A percentile compares a stretch with the other conserved stretches of the same genome.
phyloP scores from a whole-genome alignment of 2,888 invertebrate species.

The Arctia plantaginis region DNA sequence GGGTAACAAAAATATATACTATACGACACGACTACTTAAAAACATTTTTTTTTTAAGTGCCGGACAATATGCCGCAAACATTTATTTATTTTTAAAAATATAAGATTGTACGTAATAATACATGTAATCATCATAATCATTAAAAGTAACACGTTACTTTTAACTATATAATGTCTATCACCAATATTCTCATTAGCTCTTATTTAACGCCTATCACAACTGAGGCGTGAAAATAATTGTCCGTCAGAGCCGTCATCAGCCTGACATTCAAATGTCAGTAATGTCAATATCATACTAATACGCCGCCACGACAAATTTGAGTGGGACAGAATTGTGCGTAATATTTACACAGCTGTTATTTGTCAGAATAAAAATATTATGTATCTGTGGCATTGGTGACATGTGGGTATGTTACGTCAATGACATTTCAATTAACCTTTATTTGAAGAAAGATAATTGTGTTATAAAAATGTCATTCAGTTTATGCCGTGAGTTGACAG shows the following conservation, averaged over 20 bases:
- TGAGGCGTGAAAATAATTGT: constrained; percentile 38
- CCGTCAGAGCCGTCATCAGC: constrained; percentile 34
- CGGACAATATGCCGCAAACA: no score
- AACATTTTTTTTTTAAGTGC: no score
- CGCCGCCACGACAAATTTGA: constrained; percentile 24
- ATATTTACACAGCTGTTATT: constrained; percentile 21
- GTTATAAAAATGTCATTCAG: constrained; percentile 8
- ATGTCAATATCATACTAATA: constrained; percentile 48
- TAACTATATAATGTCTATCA: background rate
- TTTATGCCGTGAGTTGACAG: background rate
- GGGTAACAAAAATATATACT: no score
- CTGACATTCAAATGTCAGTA: constrained; percentile 45
- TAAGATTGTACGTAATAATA: background rate
- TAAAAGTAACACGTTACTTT: background rate
- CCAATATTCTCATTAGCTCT: constrained; percentile 14
- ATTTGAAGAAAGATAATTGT: constrained; percentile 15
- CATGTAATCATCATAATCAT: background rate
- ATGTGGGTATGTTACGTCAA: constrained; percentile 5
- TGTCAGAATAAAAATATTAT: constrained; percentile 14
- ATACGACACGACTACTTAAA: no score
- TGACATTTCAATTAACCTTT: constrained; percentile 20
- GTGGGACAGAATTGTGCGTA: constrained; percentile 8
- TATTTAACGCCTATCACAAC: constrained; percentile 30
- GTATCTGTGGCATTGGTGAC: constrained; percentile 11
- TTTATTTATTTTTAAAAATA: no score